These are phyloP conservation scores for Acanthoscelides obtectus DNA, from an alignment of 2,888 invertebrate species.

Conservation along the genomic window DNA sequence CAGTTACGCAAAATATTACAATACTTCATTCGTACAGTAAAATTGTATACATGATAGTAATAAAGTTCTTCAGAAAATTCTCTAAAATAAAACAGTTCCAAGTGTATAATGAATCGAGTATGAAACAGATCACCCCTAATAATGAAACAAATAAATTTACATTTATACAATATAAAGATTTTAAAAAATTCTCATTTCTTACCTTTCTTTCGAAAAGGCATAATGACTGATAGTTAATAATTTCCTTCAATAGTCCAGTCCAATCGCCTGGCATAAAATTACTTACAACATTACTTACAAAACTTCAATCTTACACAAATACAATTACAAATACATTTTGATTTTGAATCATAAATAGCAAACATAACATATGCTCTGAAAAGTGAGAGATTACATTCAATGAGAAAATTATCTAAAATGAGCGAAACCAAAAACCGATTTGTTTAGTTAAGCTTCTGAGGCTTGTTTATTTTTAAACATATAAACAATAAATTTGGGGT, in stretches of 20 bases:
- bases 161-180: neutral
- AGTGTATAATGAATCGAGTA: neutral
- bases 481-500: too few relatives aligned
- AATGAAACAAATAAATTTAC: neutral
- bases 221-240: neutral
- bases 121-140: neutral
- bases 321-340: too few relatives aligned
- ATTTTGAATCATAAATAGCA: too few relatives aligned
- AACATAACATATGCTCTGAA: too few relatives aligned
- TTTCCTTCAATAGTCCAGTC: neutral
- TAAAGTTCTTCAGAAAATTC: neutral
- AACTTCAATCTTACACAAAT: too few relatives aligned
- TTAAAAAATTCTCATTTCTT: neutral
- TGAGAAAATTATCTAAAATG: too few relatives aligned
- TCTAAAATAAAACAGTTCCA: neutral
- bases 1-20: neutral
- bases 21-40: neutral
- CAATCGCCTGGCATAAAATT: neutral
- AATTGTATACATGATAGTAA: neutral
- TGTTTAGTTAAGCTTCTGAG: too few relatives aligned
- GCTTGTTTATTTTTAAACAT: too few relatives aligned
- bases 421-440: too few relatives aligned
- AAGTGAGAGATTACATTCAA: too few relatives aligned
- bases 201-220: neutral
- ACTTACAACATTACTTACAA: too few relatives aligned